phyloP scores from a whole-genome alignment of 1,140 invertebrate genomes.

The Papilio xuthus region DNA sequence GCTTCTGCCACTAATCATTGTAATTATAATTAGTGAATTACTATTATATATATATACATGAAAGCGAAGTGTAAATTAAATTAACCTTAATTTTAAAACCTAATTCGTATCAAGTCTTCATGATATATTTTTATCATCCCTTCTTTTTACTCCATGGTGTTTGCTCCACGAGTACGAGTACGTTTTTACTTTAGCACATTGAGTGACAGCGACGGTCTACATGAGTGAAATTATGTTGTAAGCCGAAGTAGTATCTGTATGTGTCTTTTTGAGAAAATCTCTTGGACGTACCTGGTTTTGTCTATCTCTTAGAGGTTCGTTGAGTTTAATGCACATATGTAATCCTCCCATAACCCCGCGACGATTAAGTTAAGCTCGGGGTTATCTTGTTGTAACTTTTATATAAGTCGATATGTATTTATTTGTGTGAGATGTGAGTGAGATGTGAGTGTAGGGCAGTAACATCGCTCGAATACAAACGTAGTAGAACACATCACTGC shows the following conservation, averaged over 20 bases:
- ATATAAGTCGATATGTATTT: not conserved
- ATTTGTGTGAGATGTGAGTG: not conserved
- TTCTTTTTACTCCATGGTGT: no score
- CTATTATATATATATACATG: not conserved
- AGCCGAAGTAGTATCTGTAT: not conserved
- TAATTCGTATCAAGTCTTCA: no score
- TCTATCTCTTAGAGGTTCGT: not conserved
- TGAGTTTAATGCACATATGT: not conserved
- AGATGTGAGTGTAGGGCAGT: not conserved
- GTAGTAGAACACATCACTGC: not conserved
- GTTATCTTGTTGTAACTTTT: not conserved
- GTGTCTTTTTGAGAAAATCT: no score
- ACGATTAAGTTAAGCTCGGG: not conserved
- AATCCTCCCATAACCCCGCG: not conserved
- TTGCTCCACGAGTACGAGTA: no score
- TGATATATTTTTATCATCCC: no score
- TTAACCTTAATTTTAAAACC: not conserved
- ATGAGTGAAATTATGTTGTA: not conserved
- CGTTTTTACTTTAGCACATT: no score
- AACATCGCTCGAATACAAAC: not conserved
- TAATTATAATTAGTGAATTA: conserved; percentile 1
- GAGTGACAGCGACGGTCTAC: not conserved
- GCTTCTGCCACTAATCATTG: not conserved
- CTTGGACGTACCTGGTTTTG: not conserved
- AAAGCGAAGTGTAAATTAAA: not conserved